Conservation (phyloP, 1,140 invertebrate genomes). For the Drosophila aff. region DNA sequence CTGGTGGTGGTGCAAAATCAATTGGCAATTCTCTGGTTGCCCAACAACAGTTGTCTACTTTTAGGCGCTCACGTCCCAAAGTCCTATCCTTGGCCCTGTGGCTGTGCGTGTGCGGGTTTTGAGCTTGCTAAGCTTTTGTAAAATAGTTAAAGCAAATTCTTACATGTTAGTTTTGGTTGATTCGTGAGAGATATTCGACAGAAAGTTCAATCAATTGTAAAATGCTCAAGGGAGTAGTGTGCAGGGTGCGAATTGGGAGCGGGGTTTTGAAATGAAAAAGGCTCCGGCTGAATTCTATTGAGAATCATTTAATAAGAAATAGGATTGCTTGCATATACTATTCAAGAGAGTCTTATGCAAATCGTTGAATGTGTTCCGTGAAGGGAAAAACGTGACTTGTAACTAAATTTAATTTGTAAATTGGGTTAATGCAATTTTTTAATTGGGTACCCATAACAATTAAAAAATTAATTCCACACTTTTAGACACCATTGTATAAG, state of each 20-base stretch:
- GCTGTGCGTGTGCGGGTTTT: conserved; percentile 38
- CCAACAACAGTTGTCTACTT: conserved; percentile 72
- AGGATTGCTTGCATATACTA: background rate
- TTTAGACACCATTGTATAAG: no score
- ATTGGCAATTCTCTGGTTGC: conserved; percentile 65
- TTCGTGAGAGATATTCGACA: conserved; percentile 51
- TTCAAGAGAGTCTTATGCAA: background rate
- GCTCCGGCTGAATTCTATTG: background rate
- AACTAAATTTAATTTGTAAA: no score
- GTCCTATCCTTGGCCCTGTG: conserved; percentile 22
- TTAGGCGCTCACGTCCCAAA: conserved; percentile 70
- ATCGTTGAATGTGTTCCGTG: background rate
- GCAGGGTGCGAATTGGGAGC: background rate
- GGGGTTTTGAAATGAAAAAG: background rate
- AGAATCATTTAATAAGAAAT: conserved; percentile 4
- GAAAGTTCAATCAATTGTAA: conserved; percentile 49
- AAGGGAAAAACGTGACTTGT: background rate
- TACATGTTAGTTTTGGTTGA: conserved; percentile 65
- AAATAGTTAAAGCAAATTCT: conserved; percentile 67
- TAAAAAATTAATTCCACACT: no score
- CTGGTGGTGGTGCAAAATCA: conserved; percentile 62
- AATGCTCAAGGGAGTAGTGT: conserved; percentile 24
- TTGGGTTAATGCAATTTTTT: no score
- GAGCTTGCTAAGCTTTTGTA: conserved; percentile 61
- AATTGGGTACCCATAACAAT: no score